Conservation (phyloP, 2,888 invertebrate species). For the Melanchra persicariae region DNA sequence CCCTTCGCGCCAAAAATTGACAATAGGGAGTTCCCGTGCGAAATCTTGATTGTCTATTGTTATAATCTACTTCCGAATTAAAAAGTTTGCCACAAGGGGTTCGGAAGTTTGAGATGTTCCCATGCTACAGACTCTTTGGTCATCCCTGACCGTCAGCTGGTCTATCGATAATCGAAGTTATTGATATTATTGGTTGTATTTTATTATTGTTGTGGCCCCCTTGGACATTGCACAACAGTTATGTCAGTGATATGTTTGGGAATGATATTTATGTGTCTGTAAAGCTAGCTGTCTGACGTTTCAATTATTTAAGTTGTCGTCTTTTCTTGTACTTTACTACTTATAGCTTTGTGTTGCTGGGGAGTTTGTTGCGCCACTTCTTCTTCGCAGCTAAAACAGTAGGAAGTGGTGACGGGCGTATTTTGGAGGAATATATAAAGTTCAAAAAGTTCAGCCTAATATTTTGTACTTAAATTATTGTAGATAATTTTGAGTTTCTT, state of each 20-base stretch:
- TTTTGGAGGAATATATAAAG: too few species aligned
- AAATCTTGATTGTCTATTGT: conserved; percentile 66
- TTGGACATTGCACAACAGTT: neutral
- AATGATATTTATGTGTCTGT: neutral
- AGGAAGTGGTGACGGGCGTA: too few species aligned
- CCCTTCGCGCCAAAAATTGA: conserved; percentile 51
- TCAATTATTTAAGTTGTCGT: neutral
- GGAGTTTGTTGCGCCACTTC: too few species aligned
- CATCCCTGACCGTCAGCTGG: conserved; percentile 51
- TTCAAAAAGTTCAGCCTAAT: too few species aligned
- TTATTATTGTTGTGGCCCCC: neutral
- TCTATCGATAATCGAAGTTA: conserved; percentile 15
- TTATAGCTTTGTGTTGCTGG: too few species aligned
- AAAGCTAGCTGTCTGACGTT: conserved; percentile 11
- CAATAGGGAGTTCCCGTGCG: conserved; percentile 61
- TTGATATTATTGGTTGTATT: conserved; percentile 11
- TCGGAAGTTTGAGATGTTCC: conserved; percentile 30
- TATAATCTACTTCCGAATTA: conserved; percentile 52
- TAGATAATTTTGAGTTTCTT: too few species aligned
- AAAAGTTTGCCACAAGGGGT: conserved; percentile 50
- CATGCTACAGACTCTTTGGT: conserved; percentile 48
- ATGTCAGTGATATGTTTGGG: neutral
- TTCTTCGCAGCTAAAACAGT: too few species aligned
- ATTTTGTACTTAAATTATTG: too few species aligned
- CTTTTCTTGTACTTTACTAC: neutral